Evolutionary conservation across 2,113 vertebrate genomes (phyloP).

Genomic region (Dissostichus mawsoni): DNA sequence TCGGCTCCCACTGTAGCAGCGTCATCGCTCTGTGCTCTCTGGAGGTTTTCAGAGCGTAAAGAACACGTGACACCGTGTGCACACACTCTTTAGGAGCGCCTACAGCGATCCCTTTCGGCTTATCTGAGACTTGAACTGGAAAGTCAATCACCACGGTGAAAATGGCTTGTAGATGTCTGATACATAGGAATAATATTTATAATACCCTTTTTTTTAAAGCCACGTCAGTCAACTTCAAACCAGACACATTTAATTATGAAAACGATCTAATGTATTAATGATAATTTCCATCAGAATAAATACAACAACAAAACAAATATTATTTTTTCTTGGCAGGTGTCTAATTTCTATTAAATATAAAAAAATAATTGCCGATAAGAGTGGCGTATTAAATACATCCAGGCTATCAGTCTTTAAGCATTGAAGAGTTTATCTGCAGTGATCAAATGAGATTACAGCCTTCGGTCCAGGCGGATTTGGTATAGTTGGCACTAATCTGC

Average conservation of each 20-base stretch:
- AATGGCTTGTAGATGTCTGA: conserved; percentile 31
- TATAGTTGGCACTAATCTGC: conserved; percentile 87
- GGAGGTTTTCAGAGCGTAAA: conserved; percentile 77
- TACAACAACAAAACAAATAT: not conserved
- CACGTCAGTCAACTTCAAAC: not conserved
- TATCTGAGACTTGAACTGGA: conserved; percentile 81
- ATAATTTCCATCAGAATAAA: not conserved
- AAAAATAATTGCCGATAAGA: conserved; percentile 34
- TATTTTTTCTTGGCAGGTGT: too few relatives aligned
- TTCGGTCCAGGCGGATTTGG: conserved; percentile 85
- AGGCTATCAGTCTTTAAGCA: conserved; percentile 64
- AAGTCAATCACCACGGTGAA: conserved; percentile 56
- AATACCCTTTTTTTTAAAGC: not conserved
- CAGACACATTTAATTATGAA: not conserved
- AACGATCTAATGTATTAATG: not conserved
- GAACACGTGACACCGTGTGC: conserved; percentile 78
- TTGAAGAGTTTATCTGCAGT: conserved; percentile 85
- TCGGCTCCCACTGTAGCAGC: conserved; percentile 70
- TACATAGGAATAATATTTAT: conserved; percentile 26
- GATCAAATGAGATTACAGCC: conserved; percentile 89
- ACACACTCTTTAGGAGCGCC: conserved; percentile 84
- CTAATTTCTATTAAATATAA: not conserved
- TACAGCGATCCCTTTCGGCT: conserved; percentile 89
- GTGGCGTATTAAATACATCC: conserved; percentile 64
- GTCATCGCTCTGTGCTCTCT: conserved; percentile 78